These are phyloP conservation scores for Rhopalosiphum nymphaeae DNA, from an alignment of 2,888 invertebrate species.

Conservation along the genomic window DNA sequence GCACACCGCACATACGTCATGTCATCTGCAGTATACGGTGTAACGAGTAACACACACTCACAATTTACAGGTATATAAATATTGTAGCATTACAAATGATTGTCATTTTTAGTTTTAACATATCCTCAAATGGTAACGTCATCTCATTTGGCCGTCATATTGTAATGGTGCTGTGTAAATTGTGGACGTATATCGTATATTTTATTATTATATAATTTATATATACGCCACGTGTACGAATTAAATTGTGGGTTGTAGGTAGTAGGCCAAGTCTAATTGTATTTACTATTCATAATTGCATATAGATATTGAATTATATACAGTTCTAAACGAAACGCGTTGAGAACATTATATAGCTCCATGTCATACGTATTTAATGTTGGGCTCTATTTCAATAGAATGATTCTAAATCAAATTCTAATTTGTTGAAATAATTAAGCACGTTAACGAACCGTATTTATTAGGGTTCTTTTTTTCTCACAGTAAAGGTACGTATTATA, in stretches of 20 bases:
- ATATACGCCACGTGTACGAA: background rate
- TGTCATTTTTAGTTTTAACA: background rate
- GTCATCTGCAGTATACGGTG: background rate
- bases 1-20: background rate
- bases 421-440: background rate
- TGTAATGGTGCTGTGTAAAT: background rate
- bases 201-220: background rate
- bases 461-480: background rate
- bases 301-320: background rate
- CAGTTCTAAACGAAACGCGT: background rate
- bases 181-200: background rate
- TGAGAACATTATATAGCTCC: background rate
- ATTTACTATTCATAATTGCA: background rate
- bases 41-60: background rate
- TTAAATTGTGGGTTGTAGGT: background rate
- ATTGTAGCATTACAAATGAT: background rate
- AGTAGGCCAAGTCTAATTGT: background rate
- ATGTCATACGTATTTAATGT: background rate
- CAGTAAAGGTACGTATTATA: background rate
- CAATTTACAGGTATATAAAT: background rate
- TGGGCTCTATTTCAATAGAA: background rate
- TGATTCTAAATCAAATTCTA: background rate
- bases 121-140: background rate
- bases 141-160: background rate
- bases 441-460: background rate